Base-by-base conservation (phyloP, 2,113 vertebrate genomes). In the Capreolus pygargus region DNA sequence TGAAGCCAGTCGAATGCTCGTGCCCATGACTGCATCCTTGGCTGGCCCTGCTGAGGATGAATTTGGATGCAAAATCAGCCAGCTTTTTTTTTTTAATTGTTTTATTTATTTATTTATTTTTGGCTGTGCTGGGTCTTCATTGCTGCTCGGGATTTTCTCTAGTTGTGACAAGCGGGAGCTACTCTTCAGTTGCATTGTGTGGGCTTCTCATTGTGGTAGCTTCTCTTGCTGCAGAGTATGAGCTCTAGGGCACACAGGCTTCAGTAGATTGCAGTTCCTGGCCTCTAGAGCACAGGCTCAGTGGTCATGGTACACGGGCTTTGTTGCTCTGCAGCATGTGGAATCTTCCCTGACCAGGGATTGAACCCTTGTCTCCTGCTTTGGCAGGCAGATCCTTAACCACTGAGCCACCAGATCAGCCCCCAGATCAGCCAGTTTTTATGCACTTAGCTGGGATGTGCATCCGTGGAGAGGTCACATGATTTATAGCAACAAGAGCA, bases 51-150 rank as follows among this genome's bases (percentile, higher is more conserved):
- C 50, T 54, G 47, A 86, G 7, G n/a, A 85, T 91, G 13, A 60
- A 83, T 45, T 88, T 85, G 36, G 15, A 43, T 91, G 39, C 45
- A 94, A 83, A 91, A 89, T 45, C 55, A 92, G 30, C 54, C n/a
- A 17, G 76, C 36, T 39, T 50, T 1, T 50, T 50, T 50, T 50
- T 50, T 50, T 50, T 5, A 39, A n/a, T 33, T 11, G 36, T 36
- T 36, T 11, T 70, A 21, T 23, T 39, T 70, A 21, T 70, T 5
- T 5, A 25, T 43, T 74, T 76, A 14, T 43, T 39, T 76, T 76
- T 43, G 39, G 39, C 70, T 27, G 70, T 76, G 6, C 70, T 76
- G 39, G 12, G 6, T 76, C 70, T 43, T 43, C 70, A 14, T 0
- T 15, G 70, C 70, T 76, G 1, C 12, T 76, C 0, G 1, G 39